Base-by-base conservation (phyloP, 53 echinoderm and acorn worm species). In the Patiria pectinifera region DNA sequence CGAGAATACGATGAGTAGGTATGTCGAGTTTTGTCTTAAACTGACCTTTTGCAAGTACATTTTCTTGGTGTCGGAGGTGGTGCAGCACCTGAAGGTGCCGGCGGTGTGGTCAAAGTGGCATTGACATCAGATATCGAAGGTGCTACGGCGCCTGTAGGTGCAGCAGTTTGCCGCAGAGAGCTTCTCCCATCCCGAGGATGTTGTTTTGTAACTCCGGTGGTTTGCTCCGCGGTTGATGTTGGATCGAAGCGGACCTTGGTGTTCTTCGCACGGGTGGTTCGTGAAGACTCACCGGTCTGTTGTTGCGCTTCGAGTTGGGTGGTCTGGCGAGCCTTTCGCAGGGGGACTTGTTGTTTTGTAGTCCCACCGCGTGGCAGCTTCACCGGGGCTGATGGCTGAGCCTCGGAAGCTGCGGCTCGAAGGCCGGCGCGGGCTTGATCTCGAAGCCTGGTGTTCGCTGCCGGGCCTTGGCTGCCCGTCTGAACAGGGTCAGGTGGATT, bases 51-150 rank as follows among this genome's bases (percentile, higher is more conserved):
- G 82, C 22, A 82, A 6, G 23, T 53, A 58, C 82, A 82, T 59
- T 82, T 82, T 45, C 82, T 53, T n/a, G 82, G 82, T 82, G 58
- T 58, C 4, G n/a, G 82, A 22, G 82, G 53, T 58, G 82, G 82
- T 14, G 82, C 82, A 4, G 82, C 82, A 59, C 82, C 82, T 59
- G 24, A 82, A 43, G 82, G 82, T 0, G 53, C 45, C 8, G 82
- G 82, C 18, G 82, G 82, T 59, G 6, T 59, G 21, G 22, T 82
- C 59, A 22, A 60, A 9, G 53, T 82, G 53, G 82, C 45, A 23
- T n/a, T 22, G 47, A 59, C 82, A 5, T 59, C 82, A 6, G 59
- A 82, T 59, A 58, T 82, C 15, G 82, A 53, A 59, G 82, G 59
- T 58, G 82, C 59, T 21, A 82, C 59, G 58, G 11, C 82, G 23